These are phyloP conservation scores for Phrynocephalus vlangalii DNA, from an alignment of 2,797 vertebrate species.

Conservation along the genomic window DNA sequence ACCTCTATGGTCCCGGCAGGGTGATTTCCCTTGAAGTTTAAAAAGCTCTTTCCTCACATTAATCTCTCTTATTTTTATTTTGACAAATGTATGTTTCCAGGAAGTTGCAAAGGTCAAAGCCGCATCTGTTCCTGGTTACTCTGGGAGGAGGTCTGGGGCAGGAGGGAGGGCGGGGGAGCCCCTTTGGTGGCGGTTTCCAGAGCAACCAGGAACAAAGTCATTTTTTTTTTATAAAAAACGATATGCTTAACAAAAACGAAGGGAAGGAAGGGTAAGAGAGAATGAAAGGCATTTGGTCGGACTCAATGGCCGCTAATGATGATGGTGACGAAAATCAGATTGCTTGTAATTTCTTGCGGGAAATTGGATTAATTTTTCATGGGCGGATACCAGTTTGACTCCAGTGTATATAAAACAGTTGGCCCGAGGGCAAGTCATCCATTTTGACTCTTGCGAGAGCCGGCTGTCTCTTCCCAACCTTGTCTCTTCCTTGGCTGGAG, in stretches of 20 bases:
- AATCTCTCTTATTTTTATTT: constrained; percentile 90
- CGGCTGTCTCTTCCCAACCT: no score
- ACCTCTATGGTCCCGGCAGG: constrained; percentile 34
- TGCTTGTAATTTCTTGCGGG: constrained; percentile 52
- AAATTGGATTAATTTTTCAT: constrained; percentile 67
- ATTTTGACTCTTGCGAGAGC: background rate
- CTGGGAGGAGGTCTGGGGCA: constrained; percentile 75
- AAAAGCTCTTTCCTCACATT: constrained; percentile 79
- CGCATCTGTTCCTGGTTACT: constrained; percentile 95
- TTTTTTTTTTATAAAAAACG: constrained; percentile 71
- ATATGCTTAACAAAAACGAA: constrained; percentile 44
- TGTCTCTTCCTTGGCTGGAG: background rate
- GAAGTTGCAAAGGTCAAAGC: constrained; percentile 92
- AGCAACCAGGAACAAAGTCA: constrained; percentile 83
- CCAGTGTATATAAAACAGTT: constrained; percentile 34
- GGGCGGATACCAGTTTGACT: constrained; percentile 46
- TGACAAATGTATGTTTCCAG: constrained; percentile 95
- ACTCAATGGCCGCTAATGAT: constrained; percentile 78
- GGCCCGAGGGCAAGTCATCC: constrained; percentile 1
- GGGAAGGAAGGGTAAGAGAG: constrained; percentile 27
- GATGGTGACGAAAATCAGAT: constrained; percentile 75
- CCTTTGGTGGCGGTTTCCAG: constrained; percentile 84
- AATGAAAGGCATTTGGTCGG: constrained; percentile 63
- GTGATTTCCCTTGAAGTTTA: constrained; percentile 62
- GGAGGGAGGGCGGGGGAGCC: constrained; percentile 18